Conservation (phyloP, 2,797 vertebrate genomes). For the Macropodus opercularis region DNA sequence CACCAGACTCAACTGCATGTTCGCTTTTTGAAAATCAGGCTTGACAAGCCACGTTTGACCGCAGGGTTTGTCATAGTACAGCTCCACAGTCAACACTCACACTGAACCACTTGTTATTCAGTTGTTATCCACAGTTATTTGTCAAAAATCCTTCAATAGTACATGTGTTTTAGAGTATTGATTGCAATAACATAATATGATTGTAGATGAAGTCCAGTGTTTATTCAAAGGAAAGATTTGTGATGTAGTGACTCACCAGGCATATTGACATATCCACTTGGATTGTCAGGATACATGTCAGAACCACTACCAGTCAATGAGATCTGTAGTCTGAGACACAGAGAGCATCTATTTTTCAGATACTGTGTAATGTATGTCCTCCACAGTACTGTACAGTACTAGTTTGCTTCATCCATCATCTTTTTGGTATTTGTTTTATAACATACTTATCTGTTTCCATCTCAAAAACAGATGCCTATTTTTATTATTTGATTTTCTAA, state of each 20-base stretch:
- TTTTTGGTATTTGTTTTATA: not conserved
- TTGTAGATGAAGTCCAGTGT: not conserved
- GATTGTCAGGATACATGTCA: conserved; percentile 24
- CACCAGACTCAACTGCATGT: not conserved
- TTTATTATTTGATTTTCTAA: too few species aligned
- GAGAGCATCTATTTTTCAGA: not conserved
- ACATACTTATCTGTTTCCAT: too few species aligned
- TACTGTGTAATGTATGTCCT: too few species aligned
- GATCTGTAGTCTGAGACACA: conserved; percentile 26
- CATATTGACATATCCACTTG: conserved; percentile 13
- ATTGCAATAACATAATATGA: not conserved
- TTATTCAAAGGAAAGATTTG: conserved; percentile 5
- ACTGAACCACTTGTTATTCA: not conserved
- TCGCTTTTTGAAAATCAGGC: conserved; percentile 4
- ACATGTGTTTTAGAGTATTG: not conserved
- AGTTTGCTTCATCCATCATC: not conserved
- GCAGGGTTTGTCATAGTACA: conserved; percentile 13
- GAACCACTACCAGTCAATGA: conserved; percentile 18
- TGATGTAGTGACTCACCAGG: conserved; percentile 14
- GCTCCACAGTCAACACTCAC: not conserved
- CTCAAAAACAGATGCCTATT: too few species aligned
- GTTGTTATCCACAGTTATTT: too few species aligned
- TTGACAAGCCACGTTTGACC: conserved; percentile 36
- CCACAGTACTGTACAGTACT: too few species aligned
- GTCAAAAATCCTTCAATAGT: too few species aligned